Evolutionary conservation across 2,888 invertebrate species (phyloP).

Genomic region (Eristalis intricaria): DNA sequence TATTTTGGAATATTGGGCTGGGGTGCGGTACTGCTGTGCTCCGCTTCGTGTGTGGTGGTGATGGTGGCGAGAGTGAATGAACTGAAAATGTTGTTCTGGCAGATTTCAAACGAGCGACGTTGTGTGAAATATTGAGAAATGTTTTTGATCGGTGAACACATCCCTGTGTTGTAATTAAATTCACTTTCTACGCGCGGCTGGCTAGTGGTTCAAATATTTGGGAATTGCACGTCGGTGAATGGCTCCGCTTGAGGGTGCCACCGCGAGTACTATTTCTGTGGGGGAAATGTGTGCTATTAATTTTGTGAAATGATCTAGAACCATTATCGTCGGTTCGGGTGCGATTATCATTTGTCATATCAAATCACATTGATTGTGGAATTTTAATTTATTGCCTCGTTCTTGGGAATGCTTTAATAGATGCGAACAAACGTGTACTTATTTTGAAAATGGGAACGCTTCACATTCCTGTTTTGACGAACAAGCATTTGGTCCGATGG

Average conservation of each 20-base stretch:
- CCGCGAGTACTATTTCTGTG: not conserved
- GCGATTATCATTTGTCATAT: not conserved
- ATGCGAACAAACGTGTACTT: not conserved
- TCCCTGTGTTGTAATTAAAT: conserved; percentile 11
- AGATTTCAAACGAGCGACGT: conserved; percentile 26
- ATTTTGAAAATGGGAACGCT: not conserved
- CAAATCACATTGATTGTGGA: not conserved
- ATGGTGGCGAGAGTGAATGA: conserved; percentile 39
- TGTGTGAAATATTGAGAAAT: conserved; percentile 31
- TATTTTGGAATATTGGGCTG: conserved; percentile 51
- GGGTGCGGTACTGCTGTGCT: conserved; percentile 52
- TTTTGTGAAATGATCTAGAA: not conserved
- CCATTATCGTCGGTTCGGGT: not conserved
- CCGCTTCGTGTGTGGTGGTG: conserved; percentile 25
- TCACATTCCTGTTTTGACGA: too few relatives aligned
- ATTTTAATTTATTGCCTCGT: not conserved
- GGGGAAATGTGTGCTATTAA: not conserved
- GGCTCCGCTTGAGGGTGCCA: not conserved
- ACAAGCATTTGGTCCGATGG: too few relatives aligned
- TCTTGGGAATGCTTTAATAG: not conserved
- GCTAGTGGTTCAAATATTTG: not conserved
- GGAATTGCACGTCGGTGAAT: not conserved
- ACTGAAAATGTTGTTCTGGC: conserved; percentile 46
- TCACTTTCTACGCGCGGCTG: not conserved
- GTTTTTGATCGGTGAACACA: conserved; percentile 15